Percentiles rank a stretch among this genome's conserved stretches.
Conservation (phyloP, 30 jellyfish, hydroid and myxozoan genomes). For the Cassiopea xamachana region DNA sequence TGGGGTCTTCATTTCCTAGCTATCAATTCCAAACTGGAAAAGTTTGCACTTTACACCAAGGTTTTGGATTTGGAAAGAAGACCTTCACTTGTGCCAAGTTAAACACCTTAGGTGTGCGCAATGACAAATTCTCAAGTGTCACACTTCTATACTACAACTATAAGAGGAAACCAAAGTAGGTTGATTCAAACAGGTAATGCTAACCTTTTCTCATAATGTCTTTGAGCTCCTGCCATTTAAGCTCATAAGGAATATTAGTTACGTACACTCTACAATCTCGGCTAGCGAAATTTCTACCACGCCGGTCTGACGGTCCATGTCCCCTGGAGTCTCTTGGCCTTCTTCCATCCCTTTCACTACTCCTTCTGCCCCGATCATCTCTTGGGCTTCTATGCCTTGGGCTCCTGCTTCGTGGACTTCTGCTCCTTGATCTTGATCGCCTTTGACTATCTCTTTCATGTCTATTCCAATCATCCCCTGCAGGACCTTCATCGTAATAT, state of each 20-base stretch:
- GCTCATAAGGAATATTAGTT: constrained; percentile 83
- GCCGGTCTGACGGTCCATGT: constrained; percentile 1
- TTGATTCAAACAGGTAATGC: neutral
- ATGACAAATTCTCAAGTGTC: no score
- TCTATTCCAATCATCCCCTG: constrained; percentile 21
- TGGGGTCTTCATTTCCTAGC: no score
- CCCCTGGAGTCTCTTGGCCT: constrained; percentile 55
- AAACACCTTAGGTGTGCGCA: no score
- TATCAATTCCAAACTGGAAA: no score
- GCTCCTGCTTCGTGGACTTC: constrained; percentile 62
- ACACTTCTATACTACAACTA: no score
- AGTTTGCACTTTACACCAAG: no score
- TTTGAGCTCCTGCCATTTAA: constrained; percentile 95
- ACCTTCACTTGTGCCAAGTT: no score
- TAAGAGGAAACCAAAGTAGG: neutral
- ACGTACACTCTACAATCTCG: constrained; percentile 93
- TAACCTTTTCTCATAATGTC: constrained; percentile 97
- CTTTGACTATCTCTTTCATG: constrained; percentile 23
- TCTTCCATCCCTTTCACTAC: constrained; percentile 37
- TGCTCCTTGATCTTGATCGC: constrained; percentile 28
- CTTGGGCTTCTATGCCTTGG: constrained; percentile 53
- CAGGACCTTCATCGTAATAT: constrained; percentile 27
- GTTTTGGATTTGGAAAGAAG: no score
- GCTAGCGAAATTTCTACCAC: constrained; percentile 71
- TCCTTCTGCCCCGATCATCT: constrained; percentile 51